Base-by-base conservation (phyloP, 1,140 invertebrate genomes). In the Eurosta solidaginis region DNA sequence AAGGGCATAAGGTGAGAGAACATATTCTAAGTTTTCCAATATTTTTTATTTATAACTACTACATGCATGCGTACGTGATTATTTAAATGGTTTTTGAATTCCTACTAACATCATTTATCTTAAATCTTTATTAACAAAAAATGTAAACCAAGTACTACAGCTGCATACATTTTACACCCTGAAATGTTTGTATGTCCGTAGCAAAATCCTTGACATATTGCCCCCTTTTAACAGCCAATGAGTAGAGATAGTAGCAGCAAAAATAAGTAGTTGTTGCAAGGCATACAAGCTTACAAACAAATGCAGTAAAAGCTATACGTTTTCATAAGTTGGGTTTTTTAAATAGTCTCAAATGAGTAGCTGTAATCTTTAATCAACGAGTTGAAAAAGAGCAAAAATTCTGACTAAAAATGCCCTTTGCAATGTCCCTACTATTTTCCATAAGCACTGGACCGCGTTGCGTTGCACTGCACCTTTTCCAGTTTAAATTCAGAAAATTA, bases 101-200 rank as follows among this genome's bases (percentile, higher is more conserved):
- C 59, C 59, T 40, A 40, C 33, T 68, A 68, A 68, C 33, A 68
- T 68, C 59, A 68, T 68, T 68, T 68, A 68, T 50, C 47, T 50
- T 50, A 75, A 75, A 75, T 75, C 74, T 75, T 22, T 50, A 75
- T 75, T 50, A 75, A 68, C 74, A 45, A 25, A 27, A 75, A 29
- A 45, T 2, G 7, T n/a, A 68, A n/a, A n/a, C 17, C 4, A n/a
- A n/a, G n/a, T n/a, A 52, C n/a, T 52, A 47, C 45, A 9, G 45
- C 12, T 17, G n/a, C n/a, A n/a, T n/a, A n/a, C n/a, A 47, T 17
- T 47, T 1, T 1, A 10, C 52, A 27, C 52, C 27, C 4, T 17
- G 10, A 27, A 20, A 14, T 36, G 29, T 6, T 17, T 17, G 0
- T 33, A 10, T 59, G 14, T 17, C 7, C 20, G 33, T 40, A 68